Percentiles rank a stretch among this genome's conserved stretches.
phyloP scores from a whole-genome alignment of 2,797 vertebrate species.

The Manis crassicaudata region DNA sequence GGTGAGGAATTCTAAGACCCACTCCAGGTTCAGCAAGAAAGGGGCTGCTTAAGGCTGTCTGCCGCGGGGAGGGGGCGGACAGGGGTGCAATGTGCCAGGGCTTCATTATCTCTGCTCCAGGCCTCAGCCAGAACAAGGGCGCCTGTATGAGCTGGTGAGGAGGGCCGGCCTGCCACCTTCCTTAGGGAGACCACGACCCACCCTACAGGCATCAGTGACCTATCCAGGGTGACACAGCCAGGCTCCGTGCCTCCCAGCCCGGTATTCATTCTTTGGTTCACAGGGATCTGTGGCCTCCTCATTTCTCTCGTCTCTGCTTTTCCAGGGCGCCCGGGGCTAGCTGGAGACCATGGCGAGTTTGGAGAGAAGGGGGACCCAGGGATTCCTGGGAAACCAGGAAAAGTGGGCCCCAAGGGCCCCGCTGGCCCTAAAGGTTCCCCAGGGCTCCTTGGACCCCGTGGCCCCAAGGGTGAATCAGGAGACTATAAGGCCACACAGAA shows the following conservation, averaged over 20 bases:
- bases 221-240: background rate
- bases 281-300: background rate
- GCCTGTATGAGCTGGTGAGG: background rate
- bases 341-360: conserved; percentile 61
- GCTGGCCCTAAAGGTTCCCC: conserved; percentile 74
- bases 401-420: conserved; percentile 85
- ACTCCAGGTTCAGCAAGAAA: background rate
- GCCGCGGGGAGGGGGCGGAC: background rate
- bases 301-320: background rate
- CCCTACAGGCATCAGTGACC: accelerated
- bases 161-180: background rate
- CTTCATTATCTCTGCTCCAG: background rate
- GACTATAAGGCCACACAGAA: conserved; percentile 74
- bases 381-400: conserved; percentile 84
- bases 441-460: conserved; percentile 65
- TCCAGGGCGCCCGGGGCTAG: conserved; percentile 82
- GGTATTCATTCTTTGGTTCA: background rate
- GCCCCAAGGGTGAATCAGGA: conserved; percentile 81
- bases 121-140: background rate
- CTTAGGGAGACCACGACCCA: background rate
- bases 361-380: conserved; percentile 88
- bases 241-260: background rate
- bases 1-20: background rate
- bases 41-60: background rate
- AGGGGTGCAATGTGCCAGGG: background rate